Evolutionary conservation across 2,888 invertebrate species (phyloP), one percentile per base, ranked within the genome.

Genomic region (Mellilla xanthometata): DNA sequence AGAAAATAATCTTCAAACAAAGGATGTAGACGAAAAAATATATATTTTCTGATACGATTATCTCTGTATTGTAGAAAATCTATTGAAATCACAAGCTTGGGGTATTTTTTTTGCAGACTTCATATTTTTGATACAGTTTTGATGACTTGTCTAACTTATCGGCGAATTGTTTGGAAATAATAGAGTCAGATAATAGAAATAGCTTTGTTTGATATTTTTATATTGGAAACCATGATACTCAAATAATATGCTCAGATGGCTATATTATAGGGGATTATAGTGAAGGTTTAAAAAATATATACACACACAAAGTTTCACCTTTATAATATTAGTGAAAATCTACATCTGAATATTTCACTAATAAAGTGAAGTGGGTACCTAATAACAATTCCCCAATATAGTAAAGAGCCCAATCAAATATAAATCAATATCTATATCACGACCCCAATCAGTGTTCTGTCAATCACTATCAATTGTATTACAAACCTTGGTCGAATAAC

Each of bases 121-220:
- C 56, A 58, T 56, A 41, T 54, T 53, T 39, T 58, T 49, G 53
- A 54, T 50, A 59, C 44, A 53, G 50, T 54, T 66, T 62, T 68
- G 62, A 69, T 62, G 61, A 65, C 61, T 59, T 56, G 64, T 62
- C 64, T 65, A 62, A 54, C 49, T 49, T 42, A 60, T 47, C 54
- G 53, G 50, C 41, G 56, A 43, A 52, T 57, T 65, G 54, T 56
- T 45, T 59, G 28, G 30, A 44, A 47, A 40, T 46, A 40, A 44
- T 32, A 52, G 39, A 38, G 30, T 49, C 24, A 8, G 39, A 32
- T 42, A 41, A 33, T 41, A 28, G 36, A 32, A 42, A 44, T 36
- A 36, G 8, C 30, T 15, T 50, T 47, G 46, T 49, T 51, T 53
- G 29, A 48, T 46, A 40, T 39, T 9, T n/a, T n/a, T 42, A 23